Percentiles rank a stretch among this genome's conserved stretches.
Conservation (phyloP, 1,140 invertebrate genomes). For the Drosophila virilis region DNA sequence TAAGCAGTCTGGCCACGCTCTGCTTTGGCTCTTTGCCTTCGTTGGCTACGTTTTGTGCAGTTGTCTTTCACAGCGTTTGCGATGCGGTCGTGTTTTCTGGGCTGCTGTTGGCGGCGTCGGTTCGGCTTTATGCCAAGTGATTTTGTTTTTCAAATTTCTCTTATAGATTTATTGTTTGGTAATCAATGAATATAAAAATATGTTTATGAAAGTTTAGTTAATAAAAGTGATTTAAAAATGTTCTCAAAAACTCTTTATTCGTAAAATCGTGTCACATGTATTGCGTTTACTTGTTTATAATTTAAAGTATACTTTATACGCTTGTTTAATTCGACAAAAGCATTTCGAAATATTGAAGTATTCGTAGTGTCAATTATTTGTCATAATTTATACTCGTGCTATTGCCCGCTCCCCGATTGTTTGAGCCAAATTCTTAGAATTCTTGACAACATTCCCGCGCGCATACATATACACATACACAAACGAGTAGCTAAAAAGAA, state of each 20-base stretch:
- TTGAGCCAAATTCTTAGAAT: slow-evolving; percentile 80
- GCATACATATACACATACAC: slow-evolving; percentile 45
- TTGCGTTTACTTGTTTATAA: slow-evolving; percentile 9
- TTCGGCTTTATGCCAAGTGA: slow-evolving; percentile 53
- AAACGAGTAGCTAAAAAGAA: slow-evolving; percentile 33
- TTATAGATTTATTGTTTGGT: slow-evolving; percentile 42
- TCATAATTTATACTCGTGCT: slow-evolving; percentile 26
- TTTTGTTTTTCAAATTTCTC: slow-evolving; percentile 48
- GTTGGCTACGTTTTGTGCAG: slow-evolving; percentile 42
- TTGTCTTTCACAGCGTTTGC: slow-evolving; percentile 58
- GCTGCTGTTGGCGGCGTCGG: slow-evolving; percentile 30
- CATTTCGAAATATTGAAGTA: slow-evolving; percentile 1
- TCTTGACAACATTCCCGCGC: slow-evolving; percentile 81
- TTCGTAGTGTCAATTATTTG: slow-evolving; percentile 16
- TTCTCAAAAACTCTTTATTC: slow-evolving; percentile 14
- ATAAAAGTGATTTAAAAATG: slow-evolving; percentile 14
- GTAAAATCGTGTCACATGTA: slow-evolving; percentile 24
- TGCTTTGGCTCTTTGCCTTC: slow-evolving; percentile 46
- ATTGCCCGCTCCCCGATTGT: slow-evolving; percentile 39
- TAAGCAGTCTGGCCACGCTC: slow-evolving; percentile 49
- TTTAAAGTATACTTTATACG: slow-evolving; percentile 18
- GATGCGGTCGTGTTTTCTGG: slow-evolving; percentile 69
- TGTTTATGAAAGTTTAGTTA: slow-evolving; percentile 3
- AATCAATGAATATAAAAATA: slow-evolving; percentile 29
- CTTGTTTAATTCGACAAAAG: slow-evolving; percentile 15